Evolutionary conservation across 2,113 vertebrate species (phyloP).

Genomic region (Malurus melanocephalus): DNA sequence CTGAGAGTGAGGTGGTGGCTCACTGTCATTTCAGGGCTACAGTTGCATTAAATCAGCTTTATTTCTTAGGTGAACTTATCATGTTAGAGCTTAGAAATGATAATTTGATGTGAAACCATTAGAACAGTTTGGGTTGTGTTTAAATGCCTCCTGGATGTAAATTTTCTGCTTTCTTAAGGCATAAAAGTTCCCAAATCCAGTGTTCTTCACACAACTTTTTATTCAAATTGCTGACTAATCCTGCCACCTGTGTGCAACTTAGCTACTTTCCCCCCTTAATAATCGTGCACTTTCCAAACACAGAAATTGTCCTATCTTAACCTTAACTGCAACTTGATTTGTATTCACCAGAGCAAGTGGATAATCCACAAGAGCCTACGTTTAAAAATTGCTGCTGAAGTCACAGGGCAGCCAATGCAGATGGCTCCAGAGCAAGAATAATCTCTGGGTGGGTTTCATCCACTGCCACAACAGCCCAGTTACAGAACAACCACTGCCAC

Average conservation of each 20-base stretch:
- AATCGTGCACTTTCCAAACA: fast-evolving
- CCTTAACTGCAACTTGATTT: constrained; percentile 15
- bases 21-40: neutral
- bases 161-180: neutral
- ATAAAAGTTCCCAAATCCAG: neutral
- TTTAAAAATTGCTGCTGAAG: constrained; percentile 5
- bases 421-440: neutral
- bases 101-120: neutral
- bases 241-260: neutral
- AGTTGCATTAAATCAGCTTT: constrained; percentile 1
- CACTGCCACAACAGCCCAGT: neutral
- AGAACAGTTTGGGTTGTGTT: neutral
- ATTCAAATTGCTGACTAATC: neutral
- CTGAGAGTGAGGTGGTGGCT: neutral
- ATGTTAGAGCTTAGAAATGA: neutral
- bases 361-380: constrained; percentile 33
- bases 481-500: neutral
- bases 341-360: neutral
- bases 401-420: constrained; percentile 2
- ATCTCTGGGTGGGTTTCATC: neutral
- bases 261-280: fast-evolving
- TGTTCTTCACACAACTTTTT: neutral
- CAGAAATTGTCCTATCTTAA: neutral
- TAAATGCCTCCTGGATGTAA: neutral
- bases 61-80: neutral